Evolutionary conservation across 2,797 vertebrate species (phyloP).

Genomic region (Fistularia commersonii): DNA sequence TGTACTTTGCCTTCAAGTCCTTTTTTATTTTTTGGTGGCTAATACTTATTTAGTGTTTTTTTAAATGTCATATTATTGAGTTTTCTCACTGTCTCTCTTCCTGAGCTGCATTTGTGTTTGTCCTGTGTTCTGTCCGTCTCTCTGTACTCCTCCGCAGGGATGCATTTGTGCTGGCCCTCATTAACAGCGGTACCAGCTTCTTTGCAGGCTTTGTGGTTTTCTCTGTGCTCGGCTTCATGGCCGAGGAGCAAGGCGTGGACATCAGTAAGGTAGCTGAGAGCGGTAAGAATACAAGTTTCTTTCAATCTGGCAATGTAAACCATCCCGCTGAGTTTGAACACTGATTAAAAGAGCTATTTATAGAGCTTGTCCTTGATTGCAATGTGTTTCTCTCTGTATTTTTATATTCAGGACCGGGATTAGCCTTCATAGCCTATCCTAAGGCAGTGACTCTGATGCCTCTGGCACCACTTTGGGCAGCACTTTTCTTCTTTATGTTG

Average conservation of each 20-base stretch:
- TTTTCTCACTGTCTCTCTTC: constrained; percentile 16
- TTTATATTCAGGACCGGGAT: constrained; percentile 75
- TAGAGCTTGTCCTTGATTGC: background rate
- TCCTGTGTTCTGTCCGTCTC: background rate
- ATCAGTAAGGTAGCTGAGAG: constrained; percentile 85
- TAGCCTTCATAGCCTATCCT: constrained; percentile 85
- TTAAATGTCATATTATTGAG: constrained; percentile 20
- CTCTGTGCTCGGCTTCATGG: constrained; percentile 85
- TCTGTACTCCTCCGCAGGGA: constrained; percentile 61
- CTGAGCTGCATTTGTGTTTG: background rate
- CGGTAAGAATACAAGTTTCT: constrained; percentile 64
- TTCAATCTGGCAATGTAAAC: background rate
- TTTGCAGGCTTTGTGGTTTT: constrained; percentile 85
- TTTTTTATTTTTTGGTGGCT: constrained; percentile 23
- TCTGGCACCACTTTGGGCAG: constrained; percentile 81
- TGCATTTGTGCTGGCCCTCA: constrained; percentile 78
- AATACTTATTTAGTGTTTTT: constrained; percentile 27
- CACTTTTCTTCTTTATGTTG: constrained; percentile 85
- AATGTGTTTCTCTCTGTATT: constrained; percentile 12
- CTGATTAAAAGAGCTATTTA: background rate
- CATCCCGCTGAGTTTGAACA: too few relatives aligned
- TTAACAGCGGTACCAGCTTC: constrained; percentile 84
- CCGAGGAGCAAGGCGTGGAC: constrained; percentile 82
- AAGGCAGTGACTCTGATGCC: constrained; percentile 86
- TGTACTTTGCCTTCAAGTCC: constrained; percentile 14